Base-by-base conservation (phyloP, 2,888 invertebrate species). In the Orgyia antiqua region DNA sequence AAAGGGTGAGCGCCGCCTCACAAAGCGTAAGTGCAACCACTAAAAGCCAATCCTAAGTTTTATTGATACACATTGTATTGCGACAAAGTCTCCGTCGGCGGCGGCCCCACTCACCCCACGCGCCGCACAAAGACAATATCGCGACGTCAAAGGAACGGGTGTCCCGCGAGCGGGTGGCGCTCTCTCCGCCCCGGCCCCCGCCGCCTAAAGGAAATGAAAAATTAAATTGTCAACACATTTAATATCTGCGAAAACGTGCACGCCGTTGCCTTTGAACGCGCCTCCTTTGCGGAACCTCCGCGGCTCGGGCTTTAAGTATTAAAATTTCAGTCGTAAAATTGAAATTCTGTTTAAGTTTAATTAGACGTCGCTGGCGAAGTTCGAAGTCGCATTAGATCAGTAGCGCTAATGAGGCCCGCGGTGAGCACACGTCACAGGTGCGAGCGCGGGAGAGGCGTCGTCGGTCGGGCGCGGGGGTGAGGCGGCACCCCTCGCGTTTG, bases 1-100 rank as follows among this genome's bases (percentile, higher is more conserved):
- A 84, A 84, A 84, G 84, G 84, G 83, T 83, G 80, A 83, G 76
- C 82, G 80, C 76, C 77, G 84, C 80, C 75, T 80, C 84, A 83
- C 83, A 84, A 84, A 84, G 83, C 84, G 86, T 86, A 84, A 86
- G 87, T 86, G 84, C 86, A 84, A 84, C 86, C 86, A 84, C 86
- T 86, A 87, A 87, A 87, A 87, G 86, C 86, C 86, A 86, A 87
- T 86, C 84, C 86, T 84, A 86, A 86, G 86, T 87, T 87, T 87
- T 87, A 86, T 86, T 86, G 86, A 86, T 86, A 87, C 86, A 86
- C 86, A 86, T 86, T 86, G 84, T 86, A 86, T 86, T 86, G 87
- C 84, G 86, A 87, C 86, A 86, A 84, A 84, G 86, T 86, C 84
- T 83, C 82, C 72, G 79, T 65, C 76, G 77, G 52, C 72, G 68